Base-by-base conservation (phyloP, 2,113 vertebrate genomes). In the Amblyopsis rosae region DNA sequence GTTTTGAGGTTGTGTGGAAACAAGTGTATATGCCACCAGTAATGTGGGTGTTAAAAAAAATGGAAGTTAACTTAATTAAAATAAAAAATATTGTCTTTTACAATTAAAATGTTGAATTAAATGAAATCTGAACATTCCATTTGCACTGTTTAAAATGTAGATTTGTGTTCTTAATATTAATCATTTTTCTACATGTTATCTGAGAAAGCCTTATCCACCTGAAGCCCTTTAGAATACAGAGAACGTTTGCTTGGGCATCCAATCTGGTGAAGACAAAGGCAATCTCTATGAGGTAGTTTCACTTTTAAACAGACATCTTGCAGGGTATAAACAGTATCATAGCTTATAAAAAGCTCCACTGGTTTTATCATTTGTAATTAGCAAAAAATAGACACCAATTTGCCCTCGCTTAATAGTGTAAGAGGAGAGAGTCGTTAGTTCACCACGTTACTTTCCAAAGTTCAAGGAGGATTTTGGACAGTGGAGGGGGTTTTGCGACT, bases 321-420 rank as follows among this genome's bases (percentile, higher is more conserved):
- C 85, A 81, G 64, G 16, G 77, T 80, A 83, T 86, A 88, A 91
- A 90, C 80, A 86, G 83, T 56, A 87, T 79, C 80, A 64, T n/a
- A 71, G 82, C 86, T 88, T 87, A 87, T 90, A 90, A 91, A 90
- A 88, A 73, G 87, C 86, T 90, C 77, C 82, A 55, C 80, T 90
- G 82, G 81, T 87, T 89, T 91, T 89, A 91, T 75, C 83, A 87
- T 89, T 90, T 88, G 86, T 87, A 89, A 89, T 91, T 89, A 91
- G 88, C 86, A 87, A 90, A 89, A 89, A 89, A 89, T 89, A 91
- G 85, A 89, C 82, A 78, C 80, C 73, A 79, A 89, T 89, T 80
- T 66, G 82, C 83, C 85, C 83, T 76, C 80, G 85, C 65, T 73
- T 84, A 87, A 87, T 88, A 86, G 88, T 62, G 78, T 82, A 73